Base-by-base conservation (phyloP, 1,140 invertebrate species). In the Calephelis nemesis region DNA sequence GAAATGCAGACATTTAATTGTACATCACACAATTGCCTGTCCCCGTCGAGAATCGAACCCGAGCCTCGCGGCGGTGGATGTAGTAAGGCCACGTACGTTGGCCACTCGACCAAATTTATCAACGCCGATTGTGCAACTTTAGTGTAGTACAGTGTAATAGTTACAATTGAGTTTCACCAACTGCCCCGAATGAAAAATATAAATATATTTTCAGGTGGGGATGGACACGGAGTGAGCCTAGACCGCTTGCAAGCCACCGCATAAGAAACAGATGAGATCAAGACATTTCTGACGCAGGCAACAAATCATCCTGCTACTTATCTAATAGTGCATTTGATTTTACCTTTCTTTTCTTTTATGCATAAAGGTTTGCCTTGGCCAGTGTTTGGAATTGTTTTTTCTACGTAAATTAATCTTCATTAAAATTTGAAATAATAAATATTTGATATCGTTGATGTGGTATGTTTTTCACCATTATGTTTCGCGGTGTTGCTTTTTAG, bases 221-320 rank as follows among this genome's bases (percentile, higher is more conserved):
- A 92, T 92, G 90, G 90, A 92, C 62, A 90, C 87, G 60, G 88
- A 92, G 74, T 92, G 91, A 80, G 54, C 60, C 48, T 65, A 39
- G 81, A 78, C 12, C 78, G 78, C 5, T 74, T 84, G 15, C 75
- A 74, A 58, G 76, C 60, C 63, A 42, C 45, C 19, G 65, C 73
- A 63, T 68, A 65, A 11, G 65, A 45, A 12, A 47, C 60, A 19
- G 63, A 67, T 42, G 70, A 72, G 15, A 58, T 49, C 8, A 9
- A 45, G 40, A 30, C 48, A 3, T 7, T 0, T 42, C 30, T 12
- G 50, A 45, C 4, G 13, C 13, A 4, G 13, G 30, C 10, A 8
- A 42, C 50, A 1, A 60, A 42, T 40, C 19, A 58, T 48, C 49
- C 30, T 39, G 19, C 12, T 1, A 7, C 19, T 47, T 47, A 63